A percentile compares a stretch with the other conserved stretches of the same genome.
These are phyloP conservation scores for Notodonta dromedarius DNA, from an alignment of 2,888 invertebrate species.

Conservation along the genomic window DNA sequence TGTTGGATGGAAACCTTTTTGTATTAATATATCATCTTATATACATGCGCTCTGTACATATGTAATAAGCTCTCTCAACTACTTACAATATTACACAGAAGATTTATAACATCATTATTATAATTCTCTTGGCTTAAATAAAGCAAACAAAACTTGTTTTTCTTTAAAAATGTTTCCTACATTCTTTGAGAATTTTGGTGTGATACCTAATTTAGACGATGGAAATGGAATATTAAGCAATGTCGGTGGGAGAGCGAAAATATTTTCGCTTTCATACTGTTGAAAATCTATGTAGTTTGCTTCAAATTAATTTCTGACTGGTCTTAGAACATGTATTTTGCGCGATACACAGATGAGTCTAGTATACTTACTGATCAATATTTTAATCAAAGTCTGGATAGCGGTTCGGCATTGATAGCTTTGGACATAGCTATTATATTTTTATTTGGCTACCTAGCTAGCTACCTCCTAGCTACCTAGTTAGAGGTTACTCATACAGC, in stretches of 20 bases:
- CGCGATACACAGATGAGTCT: too few species aligned
- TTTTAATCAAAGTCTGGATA: too few species aligned
- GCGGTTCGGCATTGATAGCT: too few species aligned
- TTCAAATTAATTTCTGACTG: not conserved
- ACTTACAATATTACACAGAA: not conserved
- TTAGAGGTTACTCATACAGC: too few species aligned
- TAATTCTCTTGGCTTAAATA: not conserved
- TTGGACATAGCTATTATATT: too few species aligned
- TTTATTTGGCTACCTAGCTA: too few species aligned
- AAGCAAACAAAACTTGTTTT: not conserved
- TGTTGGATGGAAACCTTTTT: not conserved
- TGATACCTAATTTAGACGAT: slow-evolving; percentile 2
- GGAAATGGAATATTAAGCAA: slow-evolving; percentile 9
- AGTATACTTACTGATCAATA: too few species aligned
- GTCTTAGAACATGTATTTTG: too few species aligned
- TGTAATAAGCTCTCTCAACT: not conserved
- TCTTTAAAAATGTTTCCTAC: not conserved
- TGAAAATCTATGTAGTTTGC: not conserved
- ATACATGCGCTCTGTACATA: not conserved
- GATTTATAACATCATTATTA: not conserved
- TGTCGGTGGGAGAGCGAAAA: not conserved
- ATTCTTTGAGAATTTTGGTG: slow-evolving; percentile 8
- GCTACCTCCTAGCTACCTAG: too few species aligned
- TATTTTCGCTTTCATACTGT: not conserved
- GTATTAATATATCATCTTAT: not conserved